phyloP scores from a whole-genome alignment of 2,113 vertebrate genomes.

The Chloropsis hardwickii region DNA sequence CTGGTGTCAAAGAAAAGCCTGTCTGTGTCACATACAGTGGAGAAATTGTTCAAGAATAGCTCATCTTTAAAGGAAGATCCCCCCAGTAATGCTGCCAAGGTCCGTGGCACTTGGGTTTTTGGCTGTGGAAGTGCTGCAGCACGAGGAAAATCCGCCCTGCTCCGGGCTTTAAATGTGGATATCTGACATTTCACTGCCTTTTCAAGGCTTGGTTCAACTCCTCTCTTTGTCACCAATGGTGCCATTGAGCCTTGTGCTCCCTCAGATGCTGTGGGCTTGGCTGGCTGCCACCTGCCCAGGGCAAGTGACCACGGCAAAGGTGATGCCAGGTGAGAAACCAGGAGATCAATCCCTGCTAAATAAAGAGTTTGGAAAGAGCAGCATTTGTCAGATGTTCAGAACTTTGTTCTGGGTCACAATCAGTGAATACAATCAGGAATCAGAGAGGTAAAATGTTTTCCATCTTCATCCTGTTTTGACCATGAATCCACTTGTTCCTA shows the following conservation, averaged over 20 bases:
- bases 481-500: accelerated
- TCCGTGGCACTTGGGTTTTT: constrained; percentile 18
- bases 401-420: neutral
- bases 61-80: constrained; percentile 67
- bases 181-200: neutral
- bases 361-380: neutral
- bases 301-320: accelerated
- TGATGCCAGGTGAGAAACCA: neutral
- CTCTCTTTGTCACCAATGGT: neutral
- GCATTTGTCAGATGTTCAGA: neutral
- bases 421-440: neutral
- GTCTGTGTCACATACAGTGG: constrained; percentile 70
- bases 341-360: neutral
- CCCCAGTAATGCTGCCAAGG: constrained; percentile 42
- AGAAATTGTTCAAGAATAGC: constrained; percentile 69
- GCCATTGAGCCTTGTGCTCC: neutral
- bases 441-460: neutral
- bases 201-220: neutral
- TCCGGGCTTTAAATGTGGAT: neutral
- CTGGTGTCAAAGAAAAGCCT: constrained; percentile 75
- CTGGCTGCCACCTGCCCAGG: neutral
- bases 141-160: neutral
- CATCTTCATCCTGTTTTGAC: accelerated
- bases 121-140: constrained; percentile 19
- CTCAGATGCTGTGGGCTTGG: neutral